Evolutionary conservation across 2,888 invertebrate species (phyloP).

Genomic region (Melanchra persicariae): DNA sequence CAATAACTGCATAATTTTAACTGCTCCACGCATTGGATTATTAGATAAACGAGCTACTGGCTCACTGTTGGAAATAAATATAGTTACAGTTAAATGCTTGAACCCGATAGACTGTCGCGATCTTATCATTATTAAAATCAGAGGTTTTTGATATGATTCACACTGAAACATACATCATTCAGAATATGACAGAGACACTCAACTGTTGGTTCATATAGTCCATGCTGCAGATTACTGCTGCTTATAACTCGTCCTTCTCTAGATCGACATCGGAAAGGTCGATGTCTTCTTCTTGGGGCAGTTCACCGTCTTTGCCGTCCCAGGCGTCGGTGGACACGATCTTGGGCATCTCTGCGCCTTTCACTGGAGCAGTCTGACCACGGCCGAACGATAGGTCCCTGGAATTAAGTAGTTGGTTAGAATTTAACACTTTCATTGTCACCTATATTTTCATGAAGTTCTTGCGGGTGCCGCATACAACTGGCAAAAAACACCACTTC

Average conservation of each 20-base stretch:
- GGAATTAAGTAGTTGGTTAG: conserved; percentile 38
- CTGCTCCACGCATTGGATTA: neutral
- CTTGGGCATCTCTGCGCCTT: conserved; percentile 95
- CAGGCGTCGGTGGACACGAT: conserved; percentile 93
- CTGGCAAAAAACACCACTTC: no score
- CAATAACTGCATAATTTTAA: conserved; percentile 17
- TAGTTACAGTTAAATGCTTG: conserved; percentile 48
- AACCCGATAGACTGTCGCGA: conserved; percentile 23
- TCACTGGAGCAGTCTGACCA: conserved; percentile 97
- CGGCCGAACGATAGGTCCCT: conserved; percentile 98
- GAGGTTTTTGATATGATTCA: conserved; percentile 53
- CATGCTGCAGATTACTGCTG: conserved; percentile 12
- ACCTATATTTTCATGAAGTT: no score
- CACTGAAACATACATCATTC: conserved; percentile 46
- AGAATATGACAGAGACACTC: conserved; percentile 48
- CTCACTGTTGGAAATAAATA: conserved; percentile 39
- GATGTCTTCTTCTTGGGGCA: conserved; percentile 96
- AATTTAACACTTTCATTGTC: neutral
- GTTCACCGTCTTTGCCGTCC: conserved; percentile 98
- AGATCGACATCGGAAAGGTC: conserved; percentile 97
- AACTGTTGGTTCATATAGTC: conserved; percentile 45
- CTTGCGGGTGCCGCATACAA: no score
- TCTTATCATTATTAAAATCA: conserved; percentile 24
- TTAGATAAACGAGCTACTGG: conserved; percentile 5
- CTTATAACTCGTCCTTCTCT: conserved; percentile 94